Percentiles rank a stretch among this genome's conserved stretches.
Evolutionary conservation across 92 coral and sea anemone genomes (phyloP).

Genomic region (Desmophyllum pertusum): DNA sequence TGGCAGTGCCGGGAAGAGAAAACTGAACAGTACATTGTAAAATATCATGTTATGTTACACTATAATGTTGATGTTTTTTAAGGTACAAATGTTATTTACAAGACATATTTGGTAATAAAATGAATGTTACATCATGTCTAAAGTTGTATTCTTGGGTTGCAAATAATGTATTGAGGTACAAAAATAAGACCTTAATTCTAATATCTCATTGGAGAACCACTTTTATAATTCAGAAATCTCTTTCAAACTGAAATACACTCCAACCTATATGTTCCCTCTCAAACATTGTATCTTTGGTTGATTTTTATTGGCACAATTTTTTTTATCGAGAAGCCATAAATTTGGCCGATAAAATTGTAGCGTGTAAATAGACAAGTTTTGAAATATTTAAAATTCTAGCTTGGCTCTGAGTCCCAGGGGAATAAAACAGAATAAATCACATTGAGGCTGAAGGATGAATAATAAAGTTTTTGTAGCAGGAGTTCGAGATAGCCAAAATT

Average conservation of each 20-base stretch:
- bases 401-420: too few relatives aligned
- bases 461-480: too few relatives aligned
- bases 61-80: not conserved
- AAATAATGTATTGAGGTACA: not conserved
- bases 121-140: not conserved
- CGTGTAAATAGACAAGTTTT: too few relatives aligned
- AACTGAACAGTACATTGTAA: not conserved
- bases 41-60: not conserved
- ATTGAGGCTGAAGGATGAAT: too few relatives aligned
- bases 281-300: not conserved
- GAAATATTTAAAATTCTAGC: too few relatives aligned
- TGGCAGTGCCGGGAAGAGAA: not conserved
- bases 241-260: not conserved
- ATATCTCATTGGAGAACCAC: not conserved
- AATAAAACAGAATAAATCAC: too few relatives aligned
- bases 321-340: not conserved
- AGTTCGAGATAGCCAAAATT: too few relatives aligned
- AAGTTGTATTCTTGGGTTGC: not conserved
- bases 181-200: too few relatives aligned
- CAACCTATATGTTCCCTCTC: not conserved
- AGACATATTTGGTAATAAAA: slow-evolving; percentile 22
- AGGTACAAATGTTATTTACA: not conserved
- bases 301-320: not conserved
- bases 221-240: too few relatives aligned
- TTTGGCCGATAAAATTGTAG: not conserved